Conservation (phyloP, 2,888 invertebrate species). For the Agonopterix arenella region DNA sequence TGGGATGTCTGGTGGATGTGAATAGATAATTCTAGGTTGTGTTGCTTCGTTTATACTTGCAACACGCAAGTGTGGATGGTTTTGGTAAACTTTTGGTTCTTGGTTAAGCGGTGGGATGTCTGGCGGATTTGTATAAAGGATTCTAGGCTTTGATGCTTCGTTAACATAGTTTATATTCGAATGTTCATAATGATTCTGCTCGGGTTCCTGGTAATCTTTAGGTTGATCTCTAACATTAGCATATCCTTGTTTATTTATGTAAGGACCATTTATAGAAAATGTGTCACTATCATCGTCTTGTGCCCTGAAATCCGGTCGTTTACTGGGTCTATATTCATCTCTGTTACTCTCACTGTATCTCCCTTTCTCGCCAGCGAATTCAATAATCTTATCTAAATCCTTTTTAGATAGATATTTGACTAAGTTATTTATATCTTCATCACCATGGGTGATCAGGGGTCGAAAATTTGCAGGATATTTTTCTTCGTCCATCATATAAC, state of each 20-base stretch:
- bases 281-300: conserved; percentile 16
- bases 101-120: conserved; percentile 17
- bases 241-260: conserved; percentile 3
- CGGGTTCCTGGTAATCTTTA: background rate
- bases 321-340: background rate
- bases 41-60: background rate
- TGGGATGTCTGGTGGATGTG: no score
- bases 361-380: conserved; percentile 38
- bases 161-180: conserved; percentile 9
- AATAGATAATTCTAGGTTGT: background rate
- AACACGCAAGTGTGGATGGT: background rate
- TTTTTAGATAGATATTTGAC: conserved; percentile 57
- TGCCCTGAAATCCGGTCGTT: background rate
- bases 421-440: conserved; percentile 54
- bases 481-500: conserved; percentile 31
- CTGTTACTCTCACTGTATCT: conserved; percentile 8
- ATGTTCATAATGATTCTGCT: background rate
- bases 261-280: conserved; percentile 14
- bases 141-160: conserved; percentile 9
- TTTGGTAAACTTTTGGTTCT: conserved; percentile 11
- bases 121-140: conserved; percentile 6
- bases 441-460: conserved; percentile 60
- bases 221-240: background rate
- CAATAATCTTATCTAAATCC: conserved; percentile 56
- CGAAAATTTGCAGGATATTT: conserved; percentile 23